Percentiles rank a stretch among this genome's conserved stretches.
These are phyloP conservation scores for Cossypha niveicapilla DNA, from an alignment of 2,797 vertebrate genomes.

Conservation along the genomic window DNA sequence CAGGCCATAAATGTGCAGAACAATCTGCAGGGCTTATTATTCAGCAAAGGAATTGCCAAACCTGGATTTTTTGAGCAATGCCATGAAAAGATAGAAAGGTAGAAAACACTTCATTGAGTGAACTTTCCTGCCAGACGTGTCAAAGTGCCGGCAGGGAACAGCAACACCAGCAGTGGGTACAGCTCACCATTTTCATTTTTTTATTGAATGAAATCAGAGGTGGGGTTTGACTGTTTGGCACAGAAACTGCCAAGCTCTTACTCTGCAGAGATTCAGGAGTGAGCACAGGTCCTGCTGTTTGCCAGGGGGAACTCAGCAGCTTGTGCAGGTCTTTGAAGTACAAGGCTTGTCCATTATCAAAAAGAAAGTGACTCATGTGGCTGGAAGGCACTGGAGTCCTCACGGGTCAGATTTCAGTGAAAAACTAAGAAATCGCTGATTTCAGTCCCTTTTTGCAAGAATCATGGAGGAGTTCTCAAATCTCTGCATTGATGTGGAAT, in stretches of 20 bases:
- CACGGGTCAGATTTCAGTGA: neutral
- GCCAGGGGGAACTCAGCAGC: neutral
- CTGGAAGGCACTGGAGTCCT: neutral
- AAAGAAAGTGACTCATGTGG: neutral
- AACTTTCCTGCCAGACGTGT: constrained; percentile 71
- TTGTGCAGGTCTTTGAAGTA: neutral
- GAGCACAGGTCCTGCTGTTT: neutral
- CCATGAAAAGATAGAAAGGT: neutral
- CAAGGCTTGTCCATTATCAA: neutral
- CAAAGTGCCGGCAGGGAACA: constrained; percentile 72
- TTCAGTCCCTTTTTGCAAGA: neutral
- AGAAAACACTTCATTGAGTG: neutral
- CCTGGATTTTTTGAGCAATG: neutral
- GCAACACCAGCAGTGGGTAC: neutral
- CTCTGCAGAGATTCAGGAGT: neutral
- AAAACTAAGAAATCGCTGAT: neutral
- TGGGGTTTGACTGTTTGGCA: neutral
- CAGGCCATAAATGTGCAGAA: neutral
- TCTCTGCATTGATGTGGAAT: neutral
- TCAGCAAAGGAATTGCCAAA: neutral
- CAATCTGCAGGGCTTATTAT: neutral
- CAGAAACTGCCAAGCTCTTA: neutral
- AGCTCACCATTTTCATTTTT: neutral
- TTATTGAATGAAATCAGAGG: neutral
- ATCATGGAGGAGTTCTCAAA: neutral